Conservation (phyloP, 2,888 invertebrate genomes). For the Rhamphomyia laevipes region DNA sequence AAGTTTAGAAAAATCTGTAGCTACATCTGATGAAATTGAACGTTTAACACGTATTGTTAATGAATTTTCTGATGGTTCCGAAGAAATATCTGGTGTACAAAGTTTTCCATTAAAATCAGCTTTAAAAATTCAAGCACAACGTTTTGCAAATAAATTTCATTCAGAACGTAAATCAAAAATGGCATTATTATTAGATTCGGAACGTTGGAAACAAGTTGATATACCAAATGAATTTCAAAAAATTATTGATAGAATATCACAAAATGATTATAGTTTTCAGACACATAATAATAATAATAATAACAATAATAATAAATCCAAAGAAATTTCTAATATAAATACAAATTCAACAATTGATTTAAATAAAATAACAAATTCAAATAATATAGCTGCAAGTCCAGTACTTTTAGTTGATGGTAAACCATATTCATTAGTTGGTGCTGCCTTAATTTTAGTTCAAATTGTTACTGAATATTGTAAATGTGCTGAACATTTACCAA, state of each 20-base stretch:
- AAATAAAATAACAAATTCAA: slow-evolving; percentile 26
- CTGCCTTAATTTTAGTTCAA: slow-evolving; percentile 76
- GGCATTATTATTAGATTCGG: slow-evolving; percentile 72
- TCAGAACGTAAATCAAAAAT: slow-evolving; percentile 76
- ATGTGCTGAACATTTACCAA: slow-evolving; percentile 62
- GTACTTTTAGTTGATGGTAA: slow-evolving; percentile 55
- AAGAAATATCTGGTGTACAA: slow-evolving; percentile 57
- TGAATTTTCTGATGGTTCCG: slow-evolving; percentile 63
- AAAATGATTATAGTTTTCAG: slow-evolving; percentile 32
- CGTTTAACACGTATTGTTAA: slow-evolving; percentile 66
- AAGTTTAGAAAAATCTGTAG: slow-evolving; percentile 54
- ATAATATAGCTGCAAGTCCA: slow-evolving; percentile 39
- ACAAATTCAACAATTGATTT: slow-evolving; percentile 23
- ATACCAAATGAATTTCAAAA: slow-evolving; percentile 82
- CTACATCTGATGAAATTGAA: slow-evolving; percentile 64
- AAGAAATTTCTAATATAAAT: slow-evolving; percentile 15
- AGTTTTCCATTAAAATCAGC: slow-evolving; percentile 72
- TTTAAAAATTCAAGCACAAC: slow-evolving; percentile 76
- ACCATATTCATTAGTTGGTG: slow-evolving; percentile 64
- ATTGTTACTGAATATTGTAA: slow-evolving; percentile 89
- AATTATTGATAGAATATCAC: slow-evolving; percentile 59
- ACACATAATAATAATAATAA: slow-evolving; percentile 15
- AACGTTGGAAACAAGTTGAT: slow-evolving; percentile 88
- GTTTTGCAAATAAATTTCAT: slow-evolving; percentile 86
- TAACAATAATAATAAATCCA: slow-evolving; percentile 16